These are phyloP conservation scores for Pterocles burchelli DNA, from an alignment of 2,113 vertebrate species.

Conservation along the genomic window DNA sequence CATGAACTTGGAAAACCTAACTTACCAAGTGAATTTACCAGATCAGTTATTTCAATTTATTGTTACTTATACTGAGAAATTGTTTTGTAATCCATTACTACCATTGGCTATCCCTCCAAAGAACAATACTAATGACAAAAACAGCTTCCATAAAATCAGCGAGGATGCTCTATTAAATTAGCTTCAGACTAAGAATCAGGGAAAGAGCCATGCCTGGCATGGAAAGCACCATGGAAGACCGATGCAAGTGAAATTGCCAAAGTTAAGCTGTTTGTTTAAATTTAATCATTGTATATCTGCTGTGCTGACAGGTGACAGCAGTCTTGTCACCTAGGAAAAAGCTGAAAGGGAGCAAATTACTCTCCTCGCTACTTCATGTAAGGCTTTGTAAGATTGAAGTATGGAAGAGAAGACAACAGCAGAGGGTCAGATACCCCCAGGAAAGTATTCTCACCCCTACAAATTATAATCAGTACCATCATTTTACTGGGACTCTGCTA, in stretches of 20 bases:
- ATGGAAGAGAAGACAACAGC: background rate
- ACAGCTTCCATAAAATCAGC: background rate
- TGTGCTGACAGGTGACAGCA: background rate
- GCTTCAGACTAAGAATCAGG: background rate
- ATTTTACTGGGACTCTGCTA: background rate
- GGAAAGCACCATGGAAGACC: background rate
- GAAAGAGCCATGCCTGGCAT: background rate
- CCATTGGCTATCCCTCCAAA: background rate
- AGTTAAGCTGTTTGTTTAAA: background rate
- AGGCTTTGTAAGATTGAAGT: background rate
- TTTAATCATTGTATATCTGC: background rate
- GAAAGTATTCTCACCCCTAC: background rate
- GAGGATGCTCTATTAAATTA: background rate
- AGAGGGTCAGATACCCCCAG: background rate
- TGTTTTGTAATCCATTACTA: background rate
- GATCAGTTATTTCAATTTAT: background rate
- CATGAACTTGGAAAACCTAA: background rate
- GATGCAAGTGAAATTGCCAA: background rate
- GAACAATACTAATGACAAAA: background rate
- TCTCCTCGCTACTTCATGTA: background rate
- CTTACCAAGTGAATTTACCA: background rate
- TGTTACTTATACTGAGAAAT: background rate
- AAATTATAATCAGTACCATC: background rate
- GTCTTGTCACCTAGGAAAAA: background rate
- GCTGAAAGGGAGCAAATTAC: background rate